phyloP scores from a whole-genome alignment of 2,888 invertebrate genomes.

The Psylliodes chrysocephalus region DNA sequence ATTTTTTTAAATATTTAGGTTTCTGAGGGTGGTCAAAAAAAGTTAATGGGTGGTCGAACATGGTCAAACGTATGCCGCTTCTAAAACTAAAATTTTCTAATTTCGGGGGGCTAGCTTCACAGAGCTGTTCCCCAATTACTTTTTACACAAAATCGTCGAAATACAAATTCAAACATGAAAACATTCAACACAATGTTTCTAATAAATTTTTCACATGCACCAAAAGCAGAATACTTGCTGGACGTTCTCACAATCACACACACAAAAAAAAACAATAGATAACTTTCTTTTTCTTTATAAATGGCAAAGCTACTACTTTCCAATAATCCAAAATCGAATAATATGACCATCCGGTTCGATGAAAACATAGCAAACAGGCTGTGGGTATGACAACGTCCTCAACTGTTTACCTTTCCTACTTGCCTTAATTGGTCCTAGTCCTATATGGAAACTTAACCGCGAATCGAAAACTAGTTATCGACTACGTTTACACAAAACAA shows the following conservation, averaged over 20 bases:
- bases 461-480: background rate
- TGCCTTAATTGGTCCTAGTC: slow-evolving; percentile 8
- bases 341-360: background rate
- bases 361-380: background rate
- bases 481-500: background rate
- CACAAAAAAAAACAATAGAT: background rate
- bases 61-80: too few relatives aligned
- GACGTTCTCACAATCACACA: background rate
- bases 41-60: too few relatives aligned
- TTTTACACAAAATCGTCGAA: too few relatives aligned
- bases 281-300: slow-evolving; percentile 8
- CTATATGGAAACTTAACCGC: slow-evolving; percentile 7
- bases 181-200: too few relatives aligned
- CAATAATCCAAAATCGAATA: slow-evolving; percentile 15
- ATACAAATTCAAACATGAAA: too few relatives aligned
- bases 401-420: slow-evolving; percentile 17
- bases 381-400: slow-evolving; percentile 7
- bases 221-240: too few relatives aligned
- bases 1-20: too few relatives aligned
- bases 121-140: too few relatives aligned
- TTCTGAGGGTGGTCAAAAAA: too few relatives aligned
- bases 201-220: too few relatives aligned
- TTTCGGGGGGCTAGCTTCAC: too few relatives aligned
- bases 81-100: too few relatives aligned
- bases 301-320: slow-evolving; percentile 9